Base-by-base conservation (phyloP, 2,113 vertebrate genomes). In the Dicentrarchus labrax region DNA sequence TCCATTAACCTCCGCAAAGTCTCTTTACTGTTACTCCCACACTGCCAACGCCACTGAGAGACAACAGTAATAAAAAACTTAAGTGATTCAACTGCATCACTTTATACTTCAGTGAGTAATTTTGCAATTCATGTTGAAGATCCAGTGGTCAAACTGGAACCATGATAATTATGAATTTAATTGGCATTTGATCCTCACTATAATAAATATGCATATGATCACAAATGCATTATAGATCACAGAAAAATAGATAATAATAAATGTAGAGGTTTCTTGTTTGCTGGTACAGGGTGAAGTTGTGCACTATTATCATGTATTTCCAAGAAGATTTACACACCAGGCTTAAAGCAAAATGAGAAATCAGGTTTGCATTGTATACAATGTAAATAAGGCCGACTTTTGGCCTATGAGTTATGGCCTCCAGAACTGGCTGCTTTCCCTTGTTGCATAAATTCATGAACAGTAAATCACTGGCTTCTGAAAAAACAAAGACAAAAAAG, bases 301-400 rank as follows among this genome's bases (percentile, higher is more conserved):
- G 70, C 56, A 62, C 67, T 72, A 43, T 50, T 65, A 74, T 68
- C 24, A 69, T 84, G 56, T 65, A 61, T 80, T 79, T 68, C 66
- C 70, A 45, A 72, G 64, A 90, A 91, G 82, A 92, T 91, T 89
- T 89, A 89, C 89, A 90, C 89, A 89, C 57, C 62, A 70, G 57
- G 70, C 84, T 90, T 89, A 85, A 87, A 85, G 87, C 83, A 84
- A 90, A 93, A 91, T 84, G 72, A 94, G 90, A 85, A 80, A 91
- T 92, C 89, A 91, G 85, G 86, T 80, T 88, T 86, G 87, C 78
- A 89, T 89, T 89, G 89, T 93, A 66, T 87, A 76, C 92, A 92
- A 94, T 95, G 93, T 94, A 95, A 96, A 95, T 95, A 94, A 94
- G 93, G 91, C 88, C 76, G 88, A 91, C 89, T 95, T 94, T 94